These are phyloP conservation scores for Pomatorhinus ruficollis DNA, from an alignment of 2,113 vertebrate genomes.

Conservation along the genomic window DNA sequence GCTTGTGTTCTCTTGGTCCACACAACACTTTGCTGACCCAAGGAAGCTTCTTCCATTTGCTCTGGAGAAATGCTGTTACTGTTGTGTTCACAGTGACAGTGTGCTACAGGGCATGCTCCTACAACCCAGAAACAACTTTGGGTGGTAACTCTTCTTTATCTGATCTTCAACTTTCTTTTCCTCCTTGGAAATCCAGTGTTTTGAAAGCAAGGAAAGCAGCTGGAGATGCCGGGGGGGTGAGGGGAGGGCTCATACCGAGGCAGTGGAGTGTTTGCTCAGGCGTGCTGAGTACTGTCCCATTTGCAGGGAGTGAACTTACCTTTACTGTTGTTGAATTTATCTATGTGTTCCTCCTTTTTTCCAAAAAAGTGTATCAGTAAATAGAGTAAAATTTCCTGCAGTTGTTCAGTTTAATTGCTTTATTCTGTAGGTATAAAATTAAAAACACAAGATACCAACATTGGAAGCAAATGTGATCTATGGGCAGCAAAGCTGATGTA, in stretches of 20 bases:
- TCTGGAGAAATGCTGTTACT: neutral
- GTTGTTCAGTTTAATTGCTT: neutral
- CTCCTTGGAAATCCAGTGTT: neutral
- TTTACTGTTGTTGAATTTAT: neutral
- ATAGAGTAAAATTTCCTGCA: neutral
- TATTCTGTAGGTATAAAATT: neutral
- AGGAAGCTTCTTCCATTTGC: neutral
- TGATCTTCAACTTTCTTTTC: neutral
- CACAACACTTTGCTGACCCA: neutral
- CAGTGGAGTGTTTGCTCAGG: neutral
- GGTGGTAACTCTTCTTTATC: neutral
- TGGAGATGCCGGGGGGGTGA: neutral
- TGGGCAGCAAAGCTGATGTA: neutral
- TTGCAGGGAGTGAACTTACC: neutral
- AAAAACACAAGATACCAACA: fast-evolving
- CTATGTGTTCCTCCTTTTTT: neutral
- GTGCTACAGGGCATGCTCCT: neutral
- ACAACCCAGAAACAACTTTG: neutral
- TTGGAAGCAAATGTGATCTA: neutral
- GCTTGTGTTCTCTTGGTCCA: neutral
- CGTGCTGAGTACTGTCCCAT: neutral
- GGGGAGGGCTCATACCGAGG: neutral
- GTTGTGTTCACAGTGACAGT: neutral
- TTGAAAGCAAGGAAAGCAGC: neutral
- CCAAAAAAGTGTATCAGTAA: neutral